These are phyloP conservation scores for Hedya salicella DNA, from an alignment of 2,888 invertebrate genomes.

Conservation along the genomic window DNA sequence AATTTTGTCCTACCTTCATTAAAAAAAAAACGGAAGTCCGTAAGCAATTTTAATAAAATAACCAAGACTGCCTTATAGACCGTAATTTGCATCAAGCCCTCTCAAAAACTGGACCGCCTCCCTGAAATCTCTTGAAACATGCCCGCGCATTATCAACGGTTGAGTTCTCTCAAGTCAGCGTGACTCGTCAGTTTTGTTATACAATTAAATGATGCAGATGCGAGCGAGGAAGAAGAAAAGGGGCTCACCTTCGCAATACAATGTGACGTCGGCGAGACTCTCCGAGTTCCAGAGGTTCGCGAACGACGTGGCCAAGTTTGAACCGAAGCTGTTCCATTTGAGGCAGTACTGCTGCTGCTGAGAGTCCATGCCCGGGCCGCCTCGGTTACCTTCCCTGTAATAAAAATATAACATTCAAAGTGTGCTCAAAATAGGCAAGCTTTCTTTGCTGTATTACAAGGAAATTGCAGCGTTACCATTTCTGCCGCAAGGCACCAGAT, in stretches of 20 bases:
- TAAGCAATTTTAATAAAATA: not conserved
- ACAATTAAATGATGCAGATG: not conserved
- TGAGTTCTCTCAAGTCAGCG: slow-evolving; percentile 12
- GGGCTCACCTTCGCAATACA: slow-evolving; percentile 95
- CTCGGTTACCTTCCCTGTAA: slow-evolving; percentile 88
- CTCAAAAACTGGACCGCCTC: slow-evolving; percentile 16
- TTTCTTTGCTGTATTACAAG: not conserved
- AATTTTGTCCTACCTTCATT: not conserved
- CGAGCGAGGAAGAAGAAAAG: slow-evolving; percentile 1
- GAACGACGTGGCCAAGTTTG: slow-evolving; percentile 96
- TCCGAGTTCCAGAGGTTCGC: slow-evolving; percentile 97
- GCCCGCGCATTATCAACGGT: slow-evolving; percentile 26
- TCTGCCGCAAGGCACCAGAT: not conserved
- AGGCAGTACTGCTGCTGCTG: slow-evolving; percentile 98
- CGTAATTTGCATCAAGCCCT: slow-evolving; percentile 35
- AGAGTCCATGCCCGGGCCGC: slow-evolving; percentile 95
- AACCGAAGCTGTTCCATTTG: slow-evolving; percentile 98
- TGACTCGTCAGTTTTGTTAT: slow-evolving; percentile 17
- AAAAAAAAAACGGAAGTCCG: not conserved
- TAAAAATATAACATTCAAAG: slow-evolving; percentile 47
- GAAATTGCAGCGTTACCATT: not conserved
- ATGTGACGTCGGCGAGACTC: slow-evolving; percentile 95
- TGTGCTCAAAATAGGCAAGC: slow-evolving; percentile 28
- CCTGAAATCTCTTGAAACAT: slow-evolving; percentile 12
- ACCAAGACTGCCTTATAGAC: not conserved